Evolutionary conservation across 2,797 vertebrate species (phyloP).

Genomic region (Ficedula albicollis): DNA sequence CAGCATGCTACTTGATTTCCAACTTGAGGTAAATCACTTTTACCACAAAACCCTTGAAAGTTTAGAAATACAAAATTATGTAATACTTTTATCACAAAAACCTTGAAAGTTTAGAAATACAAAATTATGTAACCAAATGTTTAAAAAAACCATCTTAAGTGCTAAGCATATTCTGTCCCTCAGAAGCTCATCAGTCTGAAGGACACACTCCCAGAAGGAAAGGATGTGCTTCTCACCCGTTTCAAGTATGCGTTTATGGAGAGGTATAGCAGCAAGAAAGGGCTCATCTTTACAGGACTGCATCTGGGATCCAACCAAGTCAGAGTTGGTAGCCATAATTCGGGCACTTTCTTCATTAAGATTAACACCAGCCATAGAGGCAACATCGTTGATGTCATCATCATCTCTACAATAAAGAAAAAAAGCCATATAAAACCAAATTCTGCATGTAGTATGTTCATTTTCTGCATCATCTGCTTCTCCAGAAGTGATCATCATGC

Average conservation of each 20-base stretch:
- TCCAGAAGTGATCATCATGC: neutral
- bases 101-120: slow-evolving; percentile 23
- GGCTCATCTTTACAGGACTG: slow-evolving; percentile 89
- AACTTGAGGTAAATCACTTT: neutral
- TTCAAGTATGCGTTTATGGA: slow-evolving; percentile 86
- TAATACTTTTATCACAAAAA: slow-evolving; percentile 14
- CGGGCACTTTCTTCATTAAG: slow-evolving; percentile 88
- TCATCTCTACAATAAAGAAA: slow-evolving; percentile 80
- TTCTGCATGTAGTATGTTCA: neutral
- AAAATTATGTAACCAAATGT: neutral
- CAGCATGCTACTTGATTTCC: neutral
- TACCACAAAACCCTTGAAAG: slow-evolving; percentile 31
- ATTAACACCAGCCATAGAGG: slow-evolving; percentile 89
- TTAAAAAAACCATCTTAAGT: neutral
- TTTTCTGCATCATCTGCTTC: neutral
- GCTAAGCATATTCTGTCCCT: neutral
- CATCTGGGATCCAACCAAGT: slow-evolving; percentile 85
- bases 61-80: neutral
- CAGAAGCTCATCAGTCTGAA: neutral
- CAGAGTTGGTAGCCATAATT: slow-evolving; percentile 86
- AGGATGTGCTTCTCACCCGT: slow-evolving; percentile 74
- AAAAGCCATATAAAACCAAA: neutral
- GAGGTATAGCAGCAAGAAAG: slow-evolving; percentile 83
- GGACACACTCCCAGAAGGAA: neutral
- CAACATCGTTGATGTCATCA: slow-evolving; percentile 90